Conservation (phyloP, 2,797 vertebrate species). For the Setipinna tenuifilis region DNA sequence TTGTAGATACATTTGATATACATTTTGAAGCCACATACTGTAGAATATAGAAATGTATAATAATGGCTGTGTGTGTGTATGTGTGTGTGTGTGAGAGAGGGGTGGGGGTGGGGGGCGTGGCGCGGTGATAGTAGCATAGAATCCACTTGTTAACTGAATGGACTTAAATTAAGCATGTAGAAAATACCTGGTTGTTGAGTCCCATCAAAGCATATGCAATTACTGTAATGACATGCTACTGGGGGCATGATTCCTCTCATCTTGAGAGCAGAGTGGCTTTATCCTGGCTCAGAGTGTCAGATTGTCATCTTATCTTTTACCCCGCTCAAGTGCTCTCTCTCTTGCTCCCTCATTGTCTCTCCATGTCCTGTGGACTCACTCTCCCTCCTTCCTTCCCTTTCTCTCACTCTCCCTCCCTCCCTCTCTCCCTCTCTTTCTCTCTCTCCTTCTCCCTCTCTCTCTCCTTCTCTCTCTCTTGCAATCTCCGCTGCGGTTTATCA, state of each 20-base stretch:
- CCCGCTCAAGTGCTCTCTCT: neutral
- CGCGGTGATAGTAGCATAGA: neutral
- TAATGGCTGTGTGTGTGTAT: constrained; percentile 39
- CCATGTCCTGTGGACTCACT: too few relatives aligned
- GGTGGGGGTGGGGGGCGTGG: neutral
- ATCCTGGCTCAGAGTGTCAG: neutral
- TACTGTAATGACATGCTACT: neutral
- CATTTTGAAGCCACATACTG: too few relatives aligned
- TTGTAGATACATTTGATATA: neutral
- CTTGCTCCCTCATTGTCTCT: neutral
- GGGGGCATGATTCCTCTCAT: neutral
- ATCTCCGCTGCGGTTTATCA: neutral
- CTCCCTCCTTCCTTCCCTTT: neutral
- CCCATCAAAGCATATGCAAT: neutral
- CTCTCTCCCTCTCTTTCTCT: too few relatives aligned
- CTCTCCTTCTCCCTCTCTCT: too few relatives aligned
- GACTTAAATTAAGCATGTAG: neutral
- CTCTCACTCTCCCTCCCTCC: neutral
- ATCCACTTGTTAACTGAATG: constrained; percentile 10
- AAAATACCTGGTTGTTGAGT: neutral
- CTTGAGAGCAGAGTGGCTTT: neutral
- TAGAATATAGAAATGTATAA: neutral
- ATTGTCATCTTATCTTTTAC: neutral
- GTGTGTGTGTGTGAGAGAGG: neutral
- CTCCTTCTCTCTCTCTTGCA: too few relatives aligned